Base-by-base conservation (phyloP, 2,797 vertebrate species). In the Intellagama lesueurii region DNA sequence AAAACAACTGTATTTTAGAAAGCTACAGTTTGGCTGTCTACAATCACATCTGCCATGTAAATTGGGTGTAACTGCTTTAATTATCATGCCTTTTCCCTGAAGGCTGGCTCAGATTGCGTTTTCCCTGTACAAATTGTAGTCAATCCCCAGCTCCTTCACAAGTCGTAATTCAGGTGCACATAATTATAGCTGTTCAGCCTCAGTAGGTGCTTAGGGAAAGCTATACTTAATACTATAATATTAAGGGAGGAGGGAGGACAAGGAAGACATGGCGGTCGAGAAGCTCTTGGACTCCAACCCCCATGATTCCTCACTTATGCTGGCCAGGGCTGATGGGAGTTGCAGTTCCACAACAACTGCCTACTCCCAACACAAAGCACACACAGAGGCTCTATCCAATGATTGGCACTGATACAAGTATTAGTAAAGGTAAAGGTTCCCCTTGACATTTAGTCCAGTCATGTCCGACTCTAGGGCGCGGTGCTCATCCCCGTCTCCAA, bases 311-410 rank as follows among this genome's bases (percentile, higher is more conserved):
- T 77, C 19, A 28, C 19, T 7, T 47, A 77, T 12, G 22, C 24
- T 77, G 9, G 6, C 11, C 26, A 26, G 40, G 75, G 75, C 19
- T 47, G 24, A 47, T 77, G 24, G 40, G 75, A 47, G 40, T 26
- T 12, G 11, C 17, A 22, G 60, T 22, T 12, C 60, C 16, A 64
- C 7, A 47, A 5, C 24, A 47, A 16, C 8, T 79, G 86, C 90
- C 88, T 86, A 90, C 2, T 1, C 66, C 89, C 2, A 52, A 22
- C 88, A 70, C 30, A 76, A 1, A 68, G 60, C 17, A 87, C 28
- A 44, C 87, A 90, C 92, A 90, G 86, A 35, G 91, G 90, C 26
- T 64, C 90, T 86, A 78, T 92, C 83, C 91, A 87, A 93, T 92
- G 83, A 78, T 75, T 89, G 79, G 82, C 87, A 88, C 83, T 91